Evolutionary conservation across 2,888 invertebrate species (phyloP).

Genomic region (Parthenolecanium corni): DNA sequence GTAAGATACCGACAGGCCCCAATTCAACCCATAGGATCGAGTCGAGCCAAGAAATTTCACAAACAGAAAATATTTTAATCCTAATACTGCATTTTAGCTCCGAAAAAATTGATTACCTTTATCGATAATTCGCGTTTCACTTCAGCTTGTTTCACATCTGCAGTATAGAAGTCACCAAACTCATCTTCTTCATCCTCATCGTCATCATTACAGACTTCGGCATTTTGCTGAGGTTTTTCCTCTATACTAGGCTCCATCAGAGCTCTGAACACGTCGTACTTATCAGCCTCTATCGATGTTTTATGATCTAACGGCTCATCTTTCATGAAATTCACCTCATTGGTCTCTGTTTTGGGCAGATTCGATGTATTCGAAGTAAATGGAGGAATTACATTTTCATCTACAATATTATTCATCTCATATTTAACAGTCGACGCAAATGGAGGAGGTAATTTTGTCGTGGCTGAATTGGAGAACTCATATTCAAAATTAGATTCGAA

Average conservation of each 20-base stretch:
- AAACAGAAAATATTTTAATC: too few relatives aligned
- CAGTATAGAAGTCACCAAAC: slow-evolving; percentile 41
- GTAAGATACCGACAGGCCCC: too few relatives aligned
- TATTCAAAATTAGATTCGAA: neutral
- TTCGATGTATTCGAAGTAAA: neutral
- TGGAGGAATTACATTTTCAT: neutral
- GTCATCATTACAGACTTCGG: slow-evolving; percentile 22
- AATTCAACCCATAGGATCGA: too few relatives aligned
- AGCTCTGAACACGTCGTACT: slow-evolving; percentile 30
- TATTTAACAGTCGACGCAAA: too few relatives aligned
- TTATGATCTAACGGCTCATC: slow-evolving; percentile 1
- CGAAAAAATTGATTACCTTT: slow-evolving; percentile 3
- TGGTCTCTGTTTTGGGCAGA: neutral
- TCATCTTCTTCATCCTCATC: slow-evolving; percentile 39
- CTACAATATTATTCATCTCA: neutral
- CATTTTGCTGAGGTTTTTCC: slow-evolving; percentile 2
- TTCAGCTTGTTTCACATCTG: slow-evolving; percentile 27
- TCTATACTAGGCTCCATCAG: slow-evolving; percentile 10
- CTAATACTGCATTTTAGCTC: too few relatives aligned
- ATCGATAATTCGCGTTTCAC: neutral
- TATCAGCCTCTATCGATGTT: slow-evolving; percentile 25
- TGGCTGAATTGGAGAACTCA: neutral
- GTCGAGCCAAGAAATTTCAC: too few relatives aligned
- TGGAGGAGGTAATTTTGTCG: neutral
- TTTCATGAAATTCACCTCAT: neutral